A percentile compares a stretch with the other conserved stretches of the same genome.
phyloP scores from a whole-genome alignment of 2,888 invertebrate species.

The Mythimna pallens region DNA sequence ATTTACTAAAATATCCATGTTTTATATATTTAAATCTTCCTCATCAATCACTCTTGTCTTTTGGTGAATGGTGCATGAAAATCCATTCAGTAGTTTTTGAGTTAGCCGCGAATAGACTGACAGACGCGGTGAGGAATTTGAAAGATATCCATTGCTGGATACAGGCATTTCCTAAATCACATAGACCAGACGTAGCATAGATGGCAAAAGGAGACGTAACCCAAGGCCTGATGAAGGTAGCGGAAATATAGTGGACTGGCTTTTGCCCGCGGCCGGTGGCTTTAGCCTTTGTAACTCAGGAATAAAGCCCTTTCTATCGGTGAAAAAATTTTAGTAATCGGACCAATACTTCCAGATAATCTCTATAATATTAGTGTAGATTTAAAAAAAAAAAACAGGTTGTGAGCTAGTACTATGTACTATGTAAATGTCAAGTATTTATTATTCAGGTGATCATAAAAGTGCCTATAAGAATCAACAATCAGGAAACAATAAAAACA shows the following conservation, averaged over 20 bases:
- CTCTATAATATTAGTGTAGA: too few species aligned
- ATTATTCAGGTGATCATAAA: neutral
- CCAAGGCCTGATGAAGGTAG: neutral
- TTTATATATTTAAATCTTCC: too few species aligned
- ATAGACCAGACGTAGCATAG: neutral
- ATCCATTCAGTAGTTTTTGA: too few species aligned
- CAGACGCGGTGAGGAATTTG: neutral
- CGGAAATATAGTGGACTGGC: neutral
- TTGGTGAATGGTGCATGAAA: too few species aligned
- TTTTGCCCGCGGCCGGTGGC: too few species aligned
- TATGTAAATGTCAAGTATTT: neutral
- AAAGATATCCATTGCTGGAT: neutral
- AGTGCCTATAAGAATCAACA: neutral
- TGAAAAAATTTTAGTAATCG: too few species aligned
- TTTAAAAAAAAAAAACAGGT: neutral
- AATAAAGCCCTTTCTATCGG: too few species aligned
- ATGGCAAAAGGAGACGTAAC: neutral
- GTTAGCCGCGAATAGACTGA: too few species aligned
- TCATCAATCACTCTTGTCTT: too few species aligned
- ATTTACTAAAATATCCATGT: too few species aligned
- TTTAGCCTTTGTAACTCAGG: too few species aligned
- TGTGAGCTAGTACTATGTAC: neutral
- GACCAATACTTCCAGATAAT: too few species aligned
- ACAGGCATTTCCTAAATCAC: neutral
- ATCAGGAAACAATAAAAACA: conserved; percentile 29